Conservation (phyloP, 2,888 invertebrate species). For the Nudaria mundana region DNA sequence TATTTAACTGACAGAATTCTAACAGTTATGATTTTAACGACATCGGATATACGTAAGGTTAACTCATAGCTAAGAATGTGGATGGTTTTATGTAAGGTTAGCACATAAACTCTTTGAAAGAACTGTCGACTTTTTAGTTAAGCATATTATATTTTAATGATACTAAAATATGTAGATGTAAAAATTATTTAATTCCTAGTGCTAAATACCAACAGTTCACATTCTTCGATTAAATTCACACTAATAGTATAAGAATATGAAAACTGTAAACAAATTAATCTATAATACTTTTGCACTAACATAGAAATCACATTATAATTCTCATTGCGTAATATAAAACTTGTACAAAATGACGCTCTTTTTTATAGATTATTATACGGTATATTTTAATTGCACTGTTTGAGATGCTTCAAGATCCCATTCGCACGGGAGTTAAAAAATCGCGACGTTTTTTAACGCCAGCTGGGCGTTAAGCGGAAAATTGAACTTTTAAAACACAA, state of each 20-base stretch:
- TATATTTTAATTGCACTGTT: constrained; percentile 1
- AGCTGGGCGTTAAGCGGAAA: no score
- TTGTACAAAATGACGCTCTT: constrained; percentile 47
- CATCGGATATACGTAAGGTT: constrained; percentile 10
- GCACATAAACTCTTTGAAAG: not conserved
- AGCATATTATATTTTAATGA: not conserved
- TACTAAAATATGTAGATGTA: not conserved
- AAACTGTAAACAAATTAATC: constrained; percentile 29
- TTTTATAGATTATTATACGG: constrained; percentile 21
- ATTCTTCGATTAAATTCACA: constrained; percentile 4
- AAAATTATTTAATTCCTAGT: not conserved
- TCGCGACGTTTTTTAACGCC: no score
- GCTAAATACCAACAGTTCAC: not conserved
- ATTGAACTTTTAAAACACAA: no score
- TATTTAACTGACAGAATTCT: not conserved
- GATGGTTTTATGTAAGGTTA: not conserved
- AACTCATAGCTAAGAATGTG: not conserved
- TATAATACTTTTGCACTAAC: constrained; percentile 44
- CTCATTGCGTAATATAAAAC: constrained; percentile 41
- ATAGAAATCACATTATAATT: constrained; percentile 39
- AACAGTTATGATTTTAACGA: not conserved
- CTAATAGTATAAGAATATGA: constrained; percentile 25
- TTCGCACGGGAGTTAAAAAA: no score
- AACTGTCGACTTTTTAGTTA: no score
- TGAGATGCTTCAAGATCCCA: no score